Base-by-base conservation (phyloP, 2,797 vertebrate species). In the Chaunax sp. region DNA sequence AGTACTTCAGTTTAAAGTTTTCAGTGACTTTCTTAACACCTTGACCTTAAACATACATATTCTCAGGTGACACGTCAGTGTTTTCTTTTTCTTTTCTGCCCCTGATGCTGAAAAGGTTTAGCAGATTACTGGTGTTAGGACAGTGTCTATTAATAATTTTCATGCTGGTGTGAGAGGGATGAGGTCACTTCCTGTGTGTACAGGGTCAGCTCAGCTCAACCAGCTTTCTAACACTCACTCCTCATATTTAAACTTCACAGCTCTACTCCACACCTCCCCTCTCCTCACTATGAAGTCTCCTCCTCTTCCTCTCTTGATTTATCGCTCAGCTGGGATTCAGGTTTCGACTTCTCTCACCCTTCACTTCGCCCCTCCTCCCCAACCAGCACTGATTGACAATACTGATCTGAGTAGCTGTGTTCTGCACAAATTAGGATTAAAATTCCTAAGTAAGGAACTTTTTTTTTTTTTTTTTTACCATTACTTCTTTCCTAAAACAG, bases 211-310 rank as follows among this genome's bases (percentile, higher is more conserved):
- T 44, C 52, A 22, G 26, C 37, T 61, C 61, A 64, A 51, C 57
- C 65, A 54, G 56, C 28, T 46, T 69, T 74, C 59, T 57, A 78
- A 79, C 80, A 76, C 71, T 74, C 40, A 54, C 56, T 72, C 55
- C 70, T 76, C 56, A 72, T 82, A 78, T 83, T 85, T 84, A 78
- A 78, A 84, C 82, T 85, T 90, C 83, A 81, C 86, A 89, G 83
- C 50, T 81, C 73, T 64, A 59, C 37, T 54, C 54, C 50, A 1
- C 60, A 23, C 56, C 51, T 37, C 54, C 28, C 8, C 44, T 5
- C 33, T 26, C 46, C 67, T 63, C 65, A 38, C 33, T 35, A 51
- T 14, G 2, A 3, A 5, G 47, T 80, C 63, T 69, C 75, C 63
- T 61, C 71, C 72, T 50, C 71, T 69, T 80, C 67, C 58, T 63